phyloP scores from a whole-genome alignment of 1,140 invertebrate genomes.

The Aphis gossypii region DNA sequence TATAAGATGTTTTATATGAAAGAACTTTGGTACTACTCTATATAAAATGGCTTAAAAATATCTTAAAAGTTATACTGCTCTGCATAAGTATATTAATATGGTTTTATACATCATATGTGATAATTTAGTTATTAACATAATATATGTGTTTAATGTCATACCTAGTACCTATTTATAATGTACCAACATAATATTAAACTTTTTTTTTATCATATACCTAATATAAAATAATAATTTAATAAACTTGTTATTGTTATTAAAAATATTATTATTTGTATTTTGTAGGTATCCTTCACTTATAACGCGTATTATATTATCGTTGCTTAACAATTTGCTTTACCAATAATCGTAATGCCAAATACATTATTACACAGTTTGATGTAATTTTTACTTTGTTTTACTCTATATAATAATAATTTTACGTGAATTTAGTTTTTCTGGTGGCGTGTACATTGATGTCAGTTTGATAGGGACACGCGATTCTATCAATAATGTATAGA shows the following conservation, averaged over 20 bases:
- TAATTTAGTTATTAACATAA: background rate
- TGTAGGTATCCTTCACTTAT: background rate
- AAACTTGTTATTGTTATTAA: background rate
- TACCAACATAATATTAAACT: background rate
- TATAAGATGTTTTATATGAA: background rate
- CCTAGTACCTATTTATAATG: background rate
- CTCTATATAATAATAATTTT: background rate
- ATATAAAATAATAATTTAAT: background rate
- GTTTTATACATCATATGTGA: no score
- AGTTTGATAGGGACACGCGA: background rate
- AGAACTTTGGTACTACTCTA: background rate
- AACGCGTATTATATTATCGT: background rate
- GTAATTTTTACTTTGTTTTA: background rate
- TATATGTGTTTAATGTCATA: background rate
- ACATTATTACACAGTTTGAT: background rate
- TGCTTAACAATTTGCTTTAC: conserved; percentile 18
- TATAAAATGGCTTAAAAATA: background rate
- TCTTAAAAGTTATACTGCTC: background rate
- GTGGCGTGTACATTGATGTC: background rate
- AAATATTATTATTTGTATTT: background rate
- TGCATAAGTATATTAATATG: background rate
- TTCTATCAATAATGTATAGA: background rate
- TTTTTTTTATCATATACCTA: background rate
- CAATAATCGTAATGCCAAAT: background rate
- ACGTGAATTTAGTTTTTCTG: background rate